These are phyloP conservation scores for Dexiosoma caninum DNA, from an alignment of 2,888 invertebrate species.

Conservation along the genomic window DNA sequence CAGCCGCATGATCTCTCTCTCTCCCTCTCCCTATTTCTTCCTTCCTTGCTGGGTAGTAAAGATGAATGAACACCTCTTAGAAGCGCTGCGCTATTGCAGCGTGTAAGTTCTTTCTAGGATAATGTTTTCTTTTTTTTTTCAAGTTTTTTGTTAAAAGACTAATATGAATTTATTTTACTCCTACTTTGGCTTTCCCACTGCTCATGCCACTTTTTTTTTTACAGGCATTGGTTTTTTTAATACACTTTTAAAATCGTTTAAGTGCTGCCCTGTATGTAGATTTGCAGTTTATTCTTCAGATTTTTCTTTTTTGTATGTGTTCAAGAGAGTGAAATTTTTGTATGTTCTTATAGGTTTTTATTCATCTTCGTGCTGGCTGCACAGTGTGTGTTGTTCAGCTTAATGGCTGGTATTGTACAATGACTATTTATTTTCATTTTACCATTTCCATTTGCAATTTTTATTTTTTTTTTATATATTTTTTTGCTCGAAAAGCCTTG, in stretches of 20 bases:
- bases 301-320: slow-evolving; percentile 41
- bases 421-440: slow-evolving; percentile 63
- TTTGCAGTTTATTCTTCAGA: slow-evolving; percentile 28
- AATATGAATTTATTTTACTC: slow-evolving; percentile 59
- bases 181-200: slow-evolving; percentile 29
- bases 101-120: background rate
- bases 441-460: slow-evolving; percentile 50
- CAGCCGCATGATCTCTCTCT: too few relatives aligned
- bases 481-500: slow-evolving; percentile 16
- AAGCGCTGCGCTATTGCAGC: slow-evolving; percentile 20
- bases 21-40: background rate
- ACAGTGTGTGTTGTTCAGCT: slow-evolving; percentile 24
- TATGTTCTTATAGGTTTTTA: slow-evolving; percentile 66
- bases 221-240: slow-evolving; percentile 59
- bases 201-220: slow-evolving; percentile 39
- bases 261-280: slow-evolving; percentile 62
- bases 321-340: slow-evolving; percentile 67
- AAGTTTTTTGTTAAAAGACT: slow-evolving; percentile 52
- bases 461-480: background rate
- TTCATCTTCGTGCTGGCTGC: slow-evolving; percentile 5
- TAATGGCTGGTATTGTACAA: slow-evolving; percentile 60
- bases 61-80: slow-evolving; percentile 50
- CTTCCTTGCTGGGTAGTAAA: slow-evolving; percentile 7
- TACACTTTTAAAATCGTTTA: slow-evolving; percentile 60
- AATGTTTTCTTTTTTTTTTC: background rate